Conservation (phyloP, 2,113 vertebrate species). For the Albula glossodonta region DNA sequence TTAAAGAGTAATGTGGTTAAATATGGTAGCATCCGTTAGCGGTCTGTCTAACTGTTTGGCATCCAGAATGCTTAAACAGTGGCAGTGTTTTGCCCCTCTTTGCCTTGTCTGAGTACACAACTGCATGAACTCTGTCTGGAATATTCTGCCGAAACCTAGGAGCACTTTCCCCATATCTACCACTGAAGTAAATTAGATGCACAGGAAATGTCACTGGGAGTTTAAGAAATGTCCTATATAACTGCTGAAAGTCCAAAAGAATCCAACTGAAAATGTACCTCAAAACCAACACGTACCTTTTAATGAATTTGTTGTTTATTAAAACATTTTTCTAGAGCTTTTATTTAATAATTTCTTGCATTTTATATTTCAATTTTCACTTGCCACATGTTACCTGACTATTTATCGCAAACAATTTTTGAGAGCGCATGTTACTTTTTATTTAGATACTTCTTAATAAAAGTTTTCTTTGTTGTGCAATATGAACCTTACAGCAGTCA, state of each 20-base stretch:
- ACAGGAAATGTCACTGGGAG: not conserved
- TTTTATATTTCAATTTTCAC: too few species aligned
- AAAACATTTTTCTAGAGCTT: not conserved
- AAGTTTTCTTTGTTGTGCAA: not conserved
- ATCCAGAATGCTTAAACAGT: conserved; percentile 79
- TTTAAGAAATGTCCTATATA: not conserved
- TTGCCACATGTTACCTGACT: not conserved
- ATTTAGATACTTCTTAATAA: too few species aligned
- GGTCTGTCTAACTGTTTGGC: conserved; percentile 84
- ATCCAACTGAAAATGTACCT: not conserved
- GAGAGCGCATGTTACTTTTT: not conserved
- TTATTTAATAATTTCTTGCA: not conserved
- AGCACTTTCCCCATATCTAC: not conserved
- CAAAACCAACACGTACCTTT: not conserved
- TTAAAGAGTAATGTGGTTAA: conserved; percentile 89
- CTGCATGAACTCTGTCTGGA: not conserved
- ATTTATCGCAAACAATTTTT: not conserved
- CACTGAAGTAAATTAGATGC: not conserved
- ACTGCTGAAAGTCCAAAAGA: not conserved
- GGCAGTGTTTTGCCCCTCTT: conserved; percentile 64
- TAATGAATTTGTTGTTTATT: not conserved
- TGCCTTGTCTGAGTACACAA: conserved; percentile 32
- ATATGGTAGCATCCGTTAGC: conserved; percentile 85
- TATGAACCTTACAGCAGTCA: not conserved
- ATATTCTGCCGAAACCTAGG: conserved; percentile 1